These are phyloP conservation scores for Diadegma fenestrale DNA, from an alignment of 2,888 invertebrate species.

Conservation along the genomic window DNA sequence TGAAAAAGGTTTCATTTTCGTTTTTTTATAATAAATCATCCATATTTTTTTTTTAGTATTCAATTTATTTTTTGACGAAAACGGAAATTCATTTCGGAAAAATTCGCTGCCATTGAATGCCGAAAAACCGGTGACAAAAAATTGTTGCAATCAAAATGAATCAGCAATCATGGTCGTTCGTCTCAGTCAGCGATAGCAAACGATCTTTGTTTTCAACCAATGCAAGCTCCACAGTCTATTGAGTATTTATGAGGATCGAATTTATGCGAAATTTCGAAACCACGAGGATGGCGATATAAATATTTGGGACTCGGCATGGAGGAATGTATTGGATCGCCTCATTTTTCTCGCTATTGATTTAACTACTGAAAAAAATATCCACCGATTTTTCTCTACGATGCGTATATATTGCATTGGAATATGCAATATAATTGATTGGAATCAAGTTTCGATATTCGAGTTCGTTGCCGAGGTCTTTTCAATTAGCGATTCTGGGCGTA, in stretches of 20 bases:
- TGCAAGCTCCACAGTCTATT: slow-evolving; percentile 9
- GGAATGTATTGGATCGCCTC: neutral
- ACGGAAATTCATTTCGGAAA: too few relatives aligned
- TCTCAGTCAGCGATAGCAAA: neutral
- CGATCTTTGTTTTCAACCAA: neutral
- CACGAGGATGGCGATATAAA: neutral
- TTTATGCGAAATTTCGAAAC: neutral
- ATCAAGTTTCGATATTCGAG: neutral
- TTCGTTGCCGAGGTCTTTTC: neutral
- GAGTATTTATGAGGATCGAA: neutral
- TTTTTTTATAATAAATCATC: too few relatives aligned
- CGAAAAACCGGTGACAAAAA: too few relatives aligned
- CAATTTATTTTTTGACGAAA: too few relatives aligned
- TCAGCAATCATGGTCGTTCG: neutral
- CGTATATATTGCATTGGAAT: neutral
- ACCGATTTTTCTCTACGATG: neutral
- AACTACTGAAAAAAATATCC: neutral
- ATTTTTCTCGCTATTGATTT: neutral
- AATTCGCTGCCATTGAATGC: too few relatives aligned
- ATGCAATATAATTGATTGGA: slow-evolving; percentile 1
- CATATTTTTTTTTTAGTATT: too few relatives aligned
- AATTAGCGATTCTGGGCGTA: neutral
- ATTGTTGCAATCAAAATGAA: too few relatives aligned
- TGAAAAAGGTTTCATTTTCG: neutral
- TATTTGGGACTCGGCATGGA: neutral